These are phyloP conservation scores for Aphodius granarius DNA, from an alignment of 2,888 invertebrate species.

Conservation along the genomic window DNA sequence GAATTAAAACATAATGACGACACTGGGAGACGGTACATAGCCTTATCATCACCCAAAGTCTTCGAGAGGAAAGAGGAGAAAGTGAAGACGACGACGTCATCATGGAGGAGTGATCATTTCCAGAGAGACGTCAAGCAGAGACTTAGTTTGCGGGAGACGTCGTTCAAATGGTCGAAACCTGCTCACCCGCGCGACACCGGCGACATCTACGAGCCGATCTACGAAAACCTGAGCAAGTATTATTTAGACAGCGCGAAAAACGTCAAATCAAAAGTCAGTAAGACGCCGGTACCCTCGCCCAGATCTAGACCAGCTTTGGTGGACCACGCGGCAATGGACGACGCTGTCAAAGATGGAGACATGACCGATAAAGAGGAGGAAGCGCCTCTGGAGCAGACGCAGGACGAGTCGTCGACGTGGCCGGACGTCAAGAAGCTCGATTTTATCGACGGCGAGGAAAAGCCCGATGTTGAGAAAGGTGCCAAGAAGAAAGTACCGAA, in stretches of 20 bases:
- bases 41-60: neutral
- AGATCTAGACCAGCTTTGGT: constrained; percentile 3
- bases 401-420: neutral
- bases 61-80: neutral
- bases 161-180: neutral
- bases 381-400: neutral
- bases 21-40: neutral
- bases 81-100: neutral
- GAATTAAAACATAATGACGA: neutral
- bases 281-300: constrained; percentile 29
- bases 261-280: constrained; percentile 8
- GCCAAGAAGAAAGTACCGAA: constrained; percentile 4
- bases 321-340: neutral
- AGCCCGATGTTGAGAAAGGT: neutral
- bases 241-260: constrained; percentile 19
- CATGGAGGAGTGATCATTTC: neutral
- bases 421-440: neutral
- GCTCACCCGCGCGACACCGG: too few relatives aligned
- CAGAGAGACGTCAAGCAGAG: neutral
- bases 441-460: neutral
- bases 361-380: constrained; percentile 18
- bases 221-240: constrained; percentile 25
- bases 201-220: constrained; percentile 29
- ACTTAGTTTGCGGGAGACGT: neutral
- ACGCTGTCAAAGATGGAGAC: neutral